phyloP scores from a whole-genome alignment of 2,113 vertebrate genomes.

The Diadophis punctatus region DNA sequence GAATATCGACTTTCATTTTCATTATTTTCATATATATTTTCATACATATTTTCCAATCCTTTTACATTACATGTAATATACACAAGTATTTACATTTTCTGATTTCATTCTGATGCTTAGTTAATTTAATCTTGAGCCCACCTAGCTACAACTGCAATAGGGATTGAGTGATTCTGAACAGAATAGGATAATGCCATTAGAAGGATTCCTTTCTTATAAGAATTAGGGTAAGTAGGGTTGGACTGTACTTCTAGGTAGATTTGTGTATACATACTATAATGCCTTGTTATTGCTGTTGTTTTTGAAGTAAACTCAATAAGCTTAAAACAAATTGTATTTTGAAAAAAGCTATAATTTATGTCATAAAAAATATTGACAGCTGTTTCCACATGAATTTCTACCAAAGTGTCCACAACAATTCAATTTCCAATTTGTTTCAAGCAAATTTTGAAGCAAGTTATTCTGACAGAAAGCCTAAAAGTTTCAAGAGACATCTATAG shows the following conservation, averaged over 20 bases:
- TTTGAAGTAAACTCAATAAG: background rate
- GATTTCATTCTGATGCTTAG: background rate
- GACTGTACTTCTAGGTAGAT: background rate
- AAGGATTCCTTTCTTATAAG: background rate
- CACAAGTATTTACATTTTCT: background rate
- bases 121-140: background rate
- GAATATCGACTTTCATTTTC: no score
- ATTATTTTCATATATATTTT: no score
- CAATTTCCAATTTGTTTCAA: background rate
- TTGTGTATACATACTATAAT: background rate
- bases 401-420: background rate
- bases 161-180: background rate
- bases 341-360: background rate
- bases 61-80: no score
- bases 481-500: background rate
- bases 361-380: background rate
- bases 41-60: no score
- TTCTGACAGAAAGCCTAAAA: rapidly evolving
- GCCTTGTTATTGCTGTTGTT: background rate
- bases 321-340: background rate
- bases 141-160: background rate
- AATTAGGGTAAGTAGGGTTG: background rate
- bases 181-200: background rate
- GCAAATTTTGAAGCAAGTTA: background rate
- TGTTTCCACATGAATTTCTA: background rate